Evolutionary conservation across 2,888 invertebrate species (phyloP), one percentile per base, ranked within the genome.

Genomic region (Plemyria rubiginata): DNA sequence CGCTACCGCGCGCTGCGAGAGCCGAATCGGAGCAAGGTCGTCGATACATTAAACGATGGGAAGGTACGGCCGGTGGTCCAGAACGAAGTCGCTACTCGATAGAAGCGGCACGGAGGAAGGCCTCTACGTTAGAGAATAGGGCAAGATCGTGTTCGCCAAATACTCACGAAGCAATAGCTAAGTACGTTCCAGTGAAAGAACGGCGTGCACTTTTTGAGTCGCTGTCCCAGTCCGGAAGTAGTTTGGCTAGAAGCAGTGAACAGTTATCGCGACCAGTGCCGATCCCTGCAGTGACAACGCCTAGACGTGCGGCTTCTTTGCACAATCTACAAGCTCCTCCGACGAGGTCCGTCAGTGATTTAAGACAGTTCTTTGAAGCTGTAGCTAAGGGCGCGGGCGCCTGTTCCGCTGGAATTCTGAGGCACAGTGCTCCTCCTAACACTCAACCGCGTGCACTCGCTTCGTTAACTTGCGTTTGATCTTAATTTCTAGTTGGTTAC

Each of bases 151-250:
- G 91, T 71, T 91, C 92, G 28, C 92, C 93, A n/a, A 90, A 87
- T 68, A 81, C 87, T 36, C 90, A 90, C 72, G 92, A 90, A 68
- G 90, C 81, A 43, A 77, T 87, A 15, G 94, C 95, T 64, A 94
- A 93, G 71, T 96, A 95, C 77, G 95, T 96, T 38, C 95, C 96
- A 0, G 96, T 96, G 45, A 93, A 94, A 70, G 96, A 96, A 74
- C 95, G 96, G 72, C 90, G 95, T 29, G 94, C 95, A 12, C 84
- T 96, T 16, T 96, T 96, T 77, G 96, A 96, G 77, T 95, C 95
- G 1, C 79, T 96, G 60, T 95, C 95, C 51, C 90, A 94, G 67
- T 90, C 94, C 65, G 94, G 94, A 0, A 90, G 94, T 9, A 90
- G 94, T 66, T 93, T 95, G 45, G 93, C 95, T 22, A 94, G 95